Base-by-base conservation (phyloP, 2,797 vertebrate genomes). In the Sebastes ruberrimus region DNA sequence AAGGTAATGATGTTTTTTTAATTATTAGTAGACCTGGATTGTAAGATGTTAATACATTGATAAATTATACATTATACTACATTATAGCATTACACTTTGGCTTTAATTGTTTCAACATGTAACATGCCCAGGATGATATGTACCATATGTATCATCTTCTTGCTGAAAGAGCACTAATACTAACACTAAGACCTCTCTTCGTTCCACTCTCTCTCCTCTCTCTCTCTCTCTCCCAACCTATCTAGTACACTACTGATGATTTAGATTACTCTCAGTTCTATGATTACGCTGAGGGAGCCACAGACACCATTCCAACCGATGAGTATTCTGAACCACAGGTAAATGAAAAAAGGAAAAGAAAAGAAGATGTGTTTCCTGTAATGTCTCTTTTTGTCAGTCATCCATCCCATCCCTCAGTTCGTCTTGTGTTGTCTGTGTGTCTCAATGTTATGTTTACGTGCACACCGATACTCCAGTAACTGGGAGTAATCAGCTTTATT, bases 271-370 rank as follows among this genome's bases (percentile, higher is more conserved):
- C 96, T 92, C 91, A 94, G 80, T 94, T 92, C 94, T 98, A 99
- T 98, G 97, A 99, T 92, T 98, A 99, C 96, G 96, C 96, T 95
- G 98, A 98, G 93, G 97, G 95, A 92, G 95, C 97, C 82, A 95
- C 95, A 95, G 96, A 97, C 76, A 95, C 75, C 89, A 71, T 94
- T 94, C 92, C 97, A 42, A 95, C 96, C 1, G 96, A 97, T 88
- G 97, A 97, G 90, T 92, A 97, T 96, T 94, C 96, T 78, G 97
- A 97, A 87, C 96, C 97, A 32, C 97, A 99, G 98, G 98, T 99
- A 99, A 99, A 95, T 88, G 59, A 46, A 88, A 88, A 81, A 84
- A 84, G 75, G 69, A 74, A 84, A 88, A 64, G 52, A 65, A 69
- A 70, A 67, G 61, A 64, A 74, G 9, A 53, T 61, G 85, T 89